Conservation (phyloP, 2,888 invertebrate species). For the Drosophila seclusa region DNA sequence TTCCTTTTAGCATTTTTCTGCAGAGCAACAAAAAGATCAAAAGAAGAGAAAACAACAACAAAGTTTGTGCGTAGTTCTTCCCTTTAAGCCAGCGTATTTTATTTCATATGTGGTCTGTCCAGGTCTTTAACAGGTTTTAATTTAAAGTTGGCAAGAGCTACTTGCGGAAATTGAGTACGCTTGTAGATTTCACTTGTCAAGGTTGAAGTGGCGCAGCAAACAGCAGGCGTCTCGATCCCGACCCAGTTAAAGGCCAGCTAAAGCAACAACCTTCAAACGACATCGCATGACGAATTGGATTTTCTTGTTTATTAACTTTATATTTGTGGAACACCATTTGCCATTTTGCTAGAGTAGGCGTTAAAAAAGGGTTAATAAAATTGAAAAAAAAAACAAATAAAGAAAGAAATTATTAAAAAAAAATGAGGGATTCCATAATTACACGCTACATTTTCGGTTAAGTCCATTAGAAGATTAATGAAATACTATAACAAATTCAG, state of each 20-base stretch:
- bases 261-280: constrained; percentile 32
- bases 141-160: constrained; percentile 77
- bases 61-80: constrained; percentile 71
- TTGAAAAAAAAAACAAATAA: not conserved
- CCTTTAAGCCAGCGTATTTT: constrained; percentile 30
- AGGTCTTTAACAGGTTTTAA: constrained; percentile 72
- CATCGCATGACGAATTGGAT: constrained; percentile 47
- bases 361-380: constrained; percentile 3
- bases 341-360: constrained; percentile 3
- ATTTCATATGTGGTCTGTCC: constrained; percentile 19
- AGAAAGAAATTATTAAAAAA: not conserved
- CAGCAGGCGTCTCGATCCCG: constrained; percentile 31
- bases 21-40: constrained; percentile 15
- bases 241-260: constrained; percentile 48
- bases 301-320: constrained; percentile 22
- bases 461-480: not conserved
- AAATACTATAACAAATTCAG: not conserved
- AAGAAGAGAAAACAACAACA: constrained; percentile 4
- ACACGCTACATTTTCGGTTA: not conserved
- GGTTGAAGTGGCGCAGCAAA: constrained; percentile 56
- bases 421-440: not conserved
- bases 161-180: constrained; percentile 77
- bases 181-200: constrained; percentile 78
- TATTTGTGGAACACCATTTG: constrained; percentile 25
- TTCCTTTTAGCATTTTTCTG: constrained; percentile 56